These are phyloP conservation scores for Python bivittatus DNA, from an alignment of 2,113 vertebrate species.

Conservation along the genomic window DNA sequence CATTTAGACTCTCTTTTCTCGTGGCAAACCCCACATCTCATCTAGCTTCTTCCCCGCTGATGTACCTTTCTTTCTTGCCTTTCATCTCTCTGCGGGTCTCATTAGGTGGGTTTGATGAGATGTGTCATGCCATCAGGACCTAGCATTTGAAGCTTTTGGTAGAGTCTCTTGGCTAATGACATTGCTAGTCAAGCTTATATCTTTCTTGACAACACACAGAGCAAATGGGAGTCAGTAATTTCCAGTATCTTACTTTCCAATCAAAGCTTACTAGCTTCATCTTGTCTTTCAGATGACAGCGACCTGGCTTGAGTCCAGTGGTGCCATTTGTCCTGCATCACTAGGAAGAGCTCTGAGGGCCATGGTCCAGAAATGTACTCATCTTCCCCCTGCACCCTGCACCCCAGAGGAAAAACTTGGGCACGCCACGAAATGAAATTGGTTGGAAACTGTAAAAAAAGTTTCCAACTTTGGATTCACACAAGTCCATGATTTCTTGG, in stretches of 20 bases:
- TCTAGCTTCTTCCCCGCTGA: neutral
- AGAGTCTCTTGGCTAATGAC: neutral
- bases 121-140: neutral
- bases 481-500: neutral
- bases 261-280: neutral
- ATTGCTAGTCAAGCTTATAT: neutral
- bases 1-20: neutral
- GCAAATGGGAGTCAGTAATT: neutral
- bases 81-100: neutral
- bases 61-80: neutral
- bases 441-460: neutral
- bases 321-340: neutral
- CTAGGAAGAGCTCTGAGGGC: neutral
- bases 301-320: neutral
- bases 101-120: neutral
- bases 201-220: neutral
- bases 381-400: neutral
- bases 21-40: neutral
- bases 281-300: neutral
- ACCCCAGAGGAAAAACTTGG: neutral
- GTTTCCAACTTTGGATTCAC: too few relatives aligned
- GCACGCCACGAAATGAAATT: neutral
- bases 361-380: neutral
- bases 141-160: neutral
- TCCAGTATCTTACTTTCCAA: neutral